These are phyloP conservation scores for Drosophila orena DNA, from an alignment of 1,140 invertebrate species.

Conservation along the genomic window DNA sequence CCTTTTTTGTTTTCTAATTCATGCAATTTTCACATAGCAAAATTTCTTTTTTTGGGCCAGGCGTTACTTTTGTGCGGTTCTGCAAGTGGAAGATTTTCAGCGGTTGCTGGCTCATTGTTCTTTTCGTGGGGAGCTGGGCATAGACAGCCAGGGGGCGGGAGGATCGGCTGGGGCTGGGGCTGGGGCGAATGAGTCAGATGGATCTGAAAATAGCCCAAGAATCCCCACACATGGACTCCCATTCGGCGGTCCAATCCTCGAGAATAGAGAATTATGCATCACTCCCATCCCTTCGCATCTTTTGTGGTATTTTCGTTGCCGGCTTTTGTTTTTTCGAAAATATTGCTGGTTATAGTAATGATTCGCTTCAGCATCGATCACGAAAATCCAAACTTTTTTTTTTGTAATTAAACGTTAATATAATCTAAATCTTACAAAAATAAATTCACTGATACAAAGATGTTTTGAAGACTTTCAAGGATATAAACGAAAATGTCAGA, in stretches of 20 bases:
- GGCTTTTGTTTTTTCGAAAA: conserved; percentile 8
- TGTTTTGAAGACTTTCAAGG: too few species aligned
- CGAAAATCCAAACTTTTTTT: too few species aligned
- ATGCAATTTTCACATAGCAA: conserved; percentile 69
- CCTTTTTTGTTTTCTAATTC: conserved; percentile 61
- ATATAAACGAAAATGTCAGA: too few species aligned
- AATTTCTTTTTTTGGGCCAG: conserved; percentile 42
- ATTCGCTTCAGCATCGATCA: too few species aligned
- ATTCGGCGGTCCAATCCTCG: conserved; percentile 3
- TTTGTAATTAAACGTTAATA: too few species aligned
- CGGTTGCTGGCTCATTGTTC: conserved; percentile 30
- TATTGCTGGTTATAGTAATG: neutral
- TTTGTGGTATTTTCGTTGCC: conserved; percentile 5
- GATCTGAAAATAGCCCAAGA: conserved; percentile 33
- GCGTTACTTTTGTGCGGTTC: conserved; percentile 35
- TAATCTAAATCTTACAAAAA: too few species aligned
- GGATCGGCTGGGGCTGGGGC: conserved; percentile 29
- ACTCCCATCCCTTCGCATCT: neutral
- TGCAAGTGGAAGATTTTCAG: conserved; percentile 26
- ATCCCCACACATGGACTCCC: conserved; percentile 15
- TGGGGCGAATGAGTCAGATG: conserved; percentile 34
- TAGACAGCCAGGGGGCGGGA: neutral
- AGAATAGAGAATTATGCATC: conserved; percentile 2
- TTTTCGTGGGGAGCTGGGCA: conserved; percentile 12
- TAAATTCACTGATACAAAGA: too few species aligned